Evolutionary conservation across 2,888 invertebrate species (phyloP).

Genomic region (Prosopocoilus inquinatus): DNA sequence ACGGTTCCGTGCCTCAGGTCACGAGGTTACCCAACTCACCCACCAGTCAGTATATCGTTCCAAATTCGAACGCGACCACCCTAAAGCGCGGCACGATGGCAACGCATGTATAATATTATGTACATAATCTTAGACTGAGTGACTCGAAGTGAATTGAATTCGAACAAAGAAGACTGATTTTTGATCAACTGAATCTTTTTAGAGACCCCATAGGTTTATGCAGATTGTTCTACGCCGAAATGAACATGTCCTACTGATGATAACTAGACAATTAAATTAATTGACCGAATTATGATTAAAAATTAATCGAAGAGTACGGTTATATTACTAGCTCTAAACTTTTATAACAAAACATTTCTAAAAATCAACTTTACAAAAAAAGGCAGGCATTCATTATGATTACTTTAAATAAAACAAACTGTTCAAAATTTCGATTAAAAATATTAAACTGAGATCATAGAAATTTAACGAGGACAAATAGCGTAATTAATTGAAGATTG

Average conservation of each 20-base stretch:
- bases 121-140: conserved; percentile 9
- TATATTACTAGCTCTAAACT: conserved; percentile 38
- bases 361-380: conserved; percentile 13
- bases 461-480: too few species aligned
- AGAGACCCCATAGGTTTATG: conserved; percentile 10
- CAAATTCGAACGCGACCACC: conserved; percentile 58
- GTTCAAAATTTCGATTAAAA: too few species aligned
- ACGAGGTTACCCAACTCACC: conserved; percentile 52
- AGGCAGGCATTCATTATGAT: too few species aligned
- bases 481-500: too few species aligned
- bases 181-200: conserved; percentile 30
- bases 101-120: conserved; percentile 61
- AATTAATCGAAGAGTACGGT: conserved; percentile 46
- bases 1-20: conserved; percentile 56
- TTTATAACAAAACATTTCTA: conserved; percentile 11
- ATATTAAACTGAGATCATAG: too few species aligned
- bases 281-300: conserved; percentile 48
- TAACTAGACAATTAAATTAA: conserved; percentile 46
- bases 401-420: too few species aligned
- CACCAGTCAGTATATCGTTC: conserved; percentile 56
- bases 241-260: conserved; percentile 30
- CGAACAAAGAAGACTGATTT: conserved; percentile 39
- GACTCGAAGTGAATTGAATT: conserved; percentile 33
- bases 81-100: conserved; percentile 64
- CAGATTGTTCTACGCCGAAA: conserved; percentile 34